Base-by-base conservation (phyloP, 2,888 invertebrate genomes). In the Mantis religiosa region DNA sequence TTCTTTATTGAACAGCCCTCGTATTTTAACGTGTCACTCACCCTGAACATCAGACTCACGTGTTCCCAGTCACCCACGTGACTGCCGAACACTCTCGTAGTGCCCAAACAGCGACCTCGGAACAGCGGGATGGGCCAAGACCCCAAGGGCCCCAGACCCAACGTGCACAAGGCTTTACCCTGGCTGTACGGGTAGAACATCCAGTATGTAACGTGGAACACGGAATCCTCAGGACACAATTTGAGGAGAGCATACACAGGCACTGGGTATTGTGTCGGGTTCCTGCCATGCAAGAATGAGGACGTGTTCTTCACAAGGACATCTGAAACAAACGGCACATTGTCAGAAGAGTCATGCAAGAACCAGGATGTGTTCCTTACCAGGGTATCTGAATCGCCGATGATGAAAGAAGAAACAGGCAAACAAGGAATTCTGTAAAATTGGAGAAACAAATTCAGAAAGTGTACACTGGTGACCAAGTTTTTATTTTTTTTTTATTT, bases 41-140 rank as follows among this genome's bases (percentile, higher is more conserved):
- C 93, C 92, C 94, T 93, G 91, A 96, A 96, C 90, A 93, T 94
- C 54, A 96, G 92, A 90, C 94, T 95, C 93, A 95, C 94, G 91
- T 95, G 96, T 91, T 96, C 96, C 95, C 96, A 96, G 92, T 96
- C 96, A 25, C 96, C 96, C 71, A 96, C 94, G 91, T 96, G 96
- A 91, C 94, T 95, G 81, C 96, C 96, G 91, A 94, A 95, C 90
- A 94, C 94, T 91, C 94, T 94, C 54, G 94, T 93, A 30, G 93
- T 93, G 0, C 96, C 96, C 84, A 95, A 92, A 91, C 96, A 96
- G 88, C 94, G 93, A 28, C 95, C 94, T 88, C 95, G 95, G 28
- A 96, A 93, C 83, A 93, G 92, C 0, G 95, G 95, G 90, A 95
- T 94, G 34, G 96, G 96, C 91, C 95, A 94, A 89, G 94, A 94